Evolutionary conservation across 2,888 invertebrate genomes (phyloP).

Genomic region (Spisula solida): DNA sequence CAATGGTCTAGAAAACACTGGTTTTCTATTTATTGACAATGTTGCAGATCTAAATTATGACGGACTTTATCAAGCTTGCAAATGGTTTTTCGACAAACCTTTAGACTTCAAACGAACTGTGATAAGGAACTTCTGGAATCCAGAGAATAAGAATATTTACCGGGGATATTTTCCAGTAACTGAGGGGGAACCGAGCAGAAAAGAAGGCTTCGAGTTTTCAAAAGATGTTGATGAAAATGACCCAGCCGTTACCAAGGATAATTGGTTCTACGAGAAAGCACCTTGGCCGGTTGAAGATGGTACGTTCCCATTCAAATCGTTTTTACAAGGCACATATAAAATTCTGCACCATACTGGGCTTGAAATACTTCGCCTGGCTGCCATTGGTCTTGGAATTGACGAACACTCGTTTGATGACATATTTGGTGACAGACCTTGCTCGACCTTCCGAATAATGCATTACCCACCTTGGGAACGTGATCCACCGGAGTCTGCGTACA

Average conservation of each 20-base stretch:
- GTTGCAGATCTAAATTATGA: conserved; percentile 70
- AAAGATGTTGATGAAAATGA: conserved; percentile 66
- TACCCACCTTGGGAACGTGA: conserved; percentile 72
- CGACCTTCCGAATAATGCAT: conserved; percentile 76
- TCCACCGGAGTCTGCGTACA: conserved; percentile 61
- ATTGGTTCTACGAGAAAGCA: conserved; percentile 73
- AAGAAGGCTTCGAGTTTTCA: conserved; percentile 77
- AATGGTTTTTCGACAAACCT: conserved; percentile 75
- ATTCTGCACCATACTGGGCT: conserved; percentile 67
- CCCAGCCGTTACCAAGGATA: conserved; percentile 58
- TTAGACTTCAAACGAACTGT: conserved; percentile 67
- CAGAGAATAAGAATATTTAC: conserved; percentile 71
- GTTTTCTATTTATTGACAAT: conserved; percentile 77
- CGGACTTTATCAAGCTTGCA: conserved; percentile 64
- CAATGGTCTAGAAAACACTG: conserved; percentile 72
- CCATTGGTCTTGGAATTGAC: conserved; percentile 72
- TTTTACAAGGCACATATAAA: conserved; percentile 62
- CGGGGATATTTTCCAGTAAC: conserved; percentile 77
- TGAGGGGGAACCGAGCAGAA: conserved; percentile 72
- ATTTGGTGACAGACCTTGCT: conserved; percentile 71
- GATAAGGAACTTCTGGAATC: conserved; percentile 73
- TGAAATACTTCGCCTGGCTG: conserved; percentile 74
- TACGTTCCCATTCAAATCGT: conserved; percentile 66
- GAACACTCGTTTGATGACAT: conserved; percentile 74
- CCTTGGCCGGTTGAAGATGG: conserved; percentile 72